Conservation (phyloP, 2,797 vertebrate species). For the Bradypodion ventrale region DNA sequence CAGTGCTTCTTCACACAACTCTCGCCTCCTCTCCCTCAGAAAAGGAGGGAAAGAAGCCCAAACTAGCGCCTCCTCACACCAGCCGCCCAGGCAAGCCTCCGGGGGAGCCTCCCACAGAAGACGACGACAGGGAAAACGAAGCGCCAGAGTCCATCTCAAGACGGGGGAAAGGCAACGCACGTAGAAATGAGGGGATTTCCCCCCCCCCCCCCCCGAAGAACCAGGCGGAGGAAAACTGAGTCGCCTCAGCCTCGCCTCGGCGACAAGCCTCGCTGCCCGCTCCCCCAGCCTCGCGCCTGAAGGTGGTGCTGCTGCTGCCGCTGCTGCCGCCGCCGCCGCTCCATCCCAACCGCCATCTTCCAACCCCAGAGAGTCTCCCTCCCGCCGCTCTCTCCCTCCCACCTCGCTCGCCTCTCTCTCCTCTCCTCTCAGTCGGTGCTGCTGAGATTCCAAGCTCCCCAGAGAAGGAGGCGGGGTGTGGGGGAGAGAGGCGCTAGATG, state of each 20-base stretch:
- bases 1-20: background rate
- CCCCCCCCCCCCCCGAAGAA: too few relatives aligned
- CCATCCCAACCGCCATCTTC: slow-evolving; percentile 90
- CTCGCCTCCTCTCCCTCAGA: background rate
- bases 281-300: slow-evolving; percentile 24
- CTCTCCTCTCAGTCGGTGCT: slow-evolving; percentile 44
- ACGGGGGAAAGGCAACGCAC: background rate
- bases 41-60: too few relatives aligned
- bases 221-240: accelerated
- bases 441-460: too few relatives aligned
- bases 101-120: background rate
- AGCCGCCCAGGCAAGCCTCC: background rate
- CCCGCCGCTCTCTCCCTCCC: slow-evolving; percentile 36
- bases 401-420: slow-evolving; percentile 9
- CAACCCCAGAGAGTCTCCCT: slow-evolving; percentile 68
- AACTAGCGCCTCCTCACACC: too few relatives aligned
- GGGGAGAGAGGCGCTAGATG: too few relatives aligned
- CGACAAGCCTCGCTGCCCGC: background rate
- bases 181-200: too few relatives aligned
- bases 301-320: slow-evolving; percentile 46
- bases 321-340: slow-evolving; percentile 71
- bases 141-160: slow-evolving; percentile 19
- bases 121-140: slow-evolving; percentile 4
- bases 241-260: slow-evolving; percentile 30
- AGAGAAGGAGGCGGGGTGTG: too few relatives aligned